Base-by-base conservation (phyloP, 2,888 invertebrate species). In the Aleiodes testaceus region DNA sequence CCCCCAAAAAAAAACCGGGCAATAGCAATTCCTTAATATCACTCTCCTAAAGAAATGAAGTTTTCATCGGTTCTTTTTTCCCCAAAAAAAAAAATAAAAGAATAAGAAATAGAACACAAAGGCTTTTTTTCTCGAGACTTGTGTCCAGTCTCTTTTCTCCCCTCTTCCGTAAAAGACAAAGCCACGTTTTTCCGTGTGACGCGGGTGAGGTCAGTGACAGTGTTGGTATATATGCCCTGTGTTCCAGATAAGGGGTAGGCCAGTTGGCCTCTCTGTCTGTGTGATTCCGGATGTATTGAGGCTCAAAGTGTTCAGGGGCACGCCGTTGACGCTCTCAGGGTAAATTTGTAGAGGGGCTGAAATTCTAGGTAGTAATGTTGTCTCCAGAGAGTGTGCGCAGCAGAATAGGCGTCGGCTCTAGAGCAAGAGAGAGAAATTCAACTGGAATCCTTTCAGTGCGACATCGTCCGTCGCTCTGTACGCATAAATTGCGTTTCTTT, bases 341-440 rank as follows among this genome's bases (percentile, higher is more conserved):
- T 77, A 72, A 44, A 49, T 47, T 66, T 68, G 70, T 69, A 36
- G 36, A 36, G 36, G 36, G 36, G 36, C 11, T 9, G 9, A 6
- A 36, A 36, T 36, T 36, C 36, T 36, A 36, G 36, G 36, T 36
- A 11, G 36, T 36, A 11, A 36, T 53, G 73, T 69, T 52, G n/a
- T n/a, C 68, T 36, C 3, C 26, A 61, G 49, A 73, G 81, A 73
- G 79, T 72, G 68, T 80, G 84, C 84, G 84, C 83, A 73, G 20
- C 59, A 63, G 66, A 63, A 69, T 83, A 84, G 84, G 84, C 84
- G 83, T 84, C 82, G 84, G 82, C 84, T 79, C 79, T 78, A 80
- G 79, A 78, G 75, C 64, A 36, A 61, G 72, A 63, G 64, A 53
- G 67, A 72, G 55, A 64, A 50, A 67, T 22, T 16, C 66, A 30